Evolutionary conservation across 1,140 invertebrate genomes (phyloP).

Genomic region (Trypoxylus dichotomus): DNA sequence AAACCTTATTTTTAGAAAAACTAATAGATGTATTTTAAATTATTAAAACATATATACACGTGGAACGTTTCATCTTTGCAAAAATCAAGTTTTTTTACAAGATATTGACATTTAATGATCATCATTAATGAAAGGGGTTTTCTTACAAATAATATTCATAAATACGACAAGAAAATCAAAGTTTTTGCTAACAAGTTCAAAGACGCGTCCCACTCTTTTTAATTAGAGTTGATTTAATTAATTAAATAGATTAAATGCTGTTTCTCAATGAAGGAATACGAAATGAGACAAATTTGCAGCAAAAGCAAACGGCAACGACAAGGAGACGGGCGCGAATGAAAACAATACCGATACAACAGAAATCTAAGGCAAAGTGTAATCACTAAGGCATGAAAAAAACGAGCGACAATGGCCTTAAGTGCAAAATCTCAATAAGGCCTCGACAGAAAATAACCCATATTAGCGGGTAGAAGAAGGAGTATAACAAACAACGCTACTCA

Average conservation of each 20-base stretch:
- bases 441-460: slow-evolving; percentile 40
- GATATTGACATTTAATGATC: too few relatives aligned
- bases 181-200: not conserved
- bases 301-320: not conserved
- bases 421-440: slow-evolving; percentile 35
- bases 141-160: too few relatives aligned
- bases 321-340: not conserved
- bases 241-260: too few relatives aligned
- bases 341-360: slow-evolving; percentile 5
- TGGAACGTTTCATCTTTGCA: too few relatives aligned
- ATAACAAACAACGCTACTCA: slow-evolving; percentile 38
- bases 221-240: too few relatives aligned
- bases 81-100: too few relatives aligned
- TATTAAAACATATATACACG: too few relatives aligned
- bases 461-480: slow-evolving; percentile 34
- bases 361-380: slow-evolving; percentile 28
- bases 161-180: too few relatives aligned
- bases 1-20: too few relatives aligned
- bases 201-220: not conserved
- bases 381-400: slow-evolving; percentile 24
- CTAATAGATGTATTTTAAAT: too few relatives aligned
- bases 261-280: not conserved
- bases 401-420: slow-evolving; percentile 29
- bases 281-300: not conserved
- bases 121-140: too few relatives aligned